Conservation (phyloP, 1,140 invertebrate species). For the Hesperophylax magnus region DNA sequence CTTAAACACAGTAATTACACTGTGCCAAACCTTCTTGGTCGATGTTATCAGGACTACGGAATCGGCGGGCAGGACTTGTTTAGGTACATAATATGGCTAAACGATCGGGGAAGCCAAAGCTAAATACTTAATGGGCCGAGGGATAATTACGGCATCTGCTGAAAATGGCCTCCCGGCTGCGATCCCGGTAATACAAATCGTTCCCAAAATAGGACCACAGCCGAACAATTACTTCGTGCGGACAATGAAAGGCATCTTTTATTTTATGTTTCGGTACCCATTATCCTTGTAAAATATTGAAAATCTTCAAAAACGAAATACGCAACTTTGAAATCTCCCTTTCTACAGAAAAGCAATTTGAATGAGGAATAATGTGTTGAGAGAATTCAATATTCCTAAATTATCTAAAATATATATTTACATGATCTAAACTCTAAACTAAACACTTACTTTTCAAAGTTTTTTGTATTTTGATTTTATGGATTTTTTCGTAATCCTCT, state of each 20-base stretch:
- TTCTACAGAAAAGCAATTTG: not conserved
- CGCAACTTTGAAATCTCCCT: not conserved
- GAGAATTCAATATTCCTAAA: not conserved
- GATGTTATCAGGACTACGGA: constrained; percentile 42
- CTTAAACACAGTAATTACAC: constrained; percentile 13
- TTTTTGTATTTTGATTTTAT: too few relatives aligned
- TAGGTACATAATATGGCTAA: constrained; percentile 35
- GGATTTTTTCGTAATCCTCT: too few relatives aligned
- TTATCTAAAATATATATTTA: too few relatives aligned
- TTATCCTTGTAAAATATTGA: constrained; percentile 48
- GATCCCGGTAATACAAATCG: constrained; percentile 54
- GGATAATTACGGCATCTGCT: constrained; percentile 54
- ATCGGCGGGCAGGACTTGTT: constrained; percentile 49
- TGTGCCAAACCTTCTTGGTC: constrained; percentile 13
- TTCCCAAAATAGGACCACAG: constrained; percentile 52
- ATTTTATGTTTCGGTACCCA: constrained; percentile 51
- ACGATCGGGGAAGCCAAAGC: constrained; percentile 38
- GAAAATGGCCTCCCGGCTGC: constrained; percentile 53
- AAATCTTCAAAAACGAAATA: constrained; percentile 37
- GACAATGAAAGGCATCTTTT: constrained; percentile 54
- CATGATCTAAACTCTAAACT: too few relatives aligned
- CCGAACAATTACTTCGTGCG: constrained; percentile 49
- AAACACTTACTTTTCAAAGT: too few relatives aligned
- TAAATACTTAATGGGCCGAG: constrained; percentile 56
- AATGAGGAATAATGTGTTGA: not conserved